Percentiles rank a stretch among this genome's conserved stretches.
phyloP scores from a whole-genome alignment of 2,797 vertebrate species.

The Lagodon rhomboides region DNA sequence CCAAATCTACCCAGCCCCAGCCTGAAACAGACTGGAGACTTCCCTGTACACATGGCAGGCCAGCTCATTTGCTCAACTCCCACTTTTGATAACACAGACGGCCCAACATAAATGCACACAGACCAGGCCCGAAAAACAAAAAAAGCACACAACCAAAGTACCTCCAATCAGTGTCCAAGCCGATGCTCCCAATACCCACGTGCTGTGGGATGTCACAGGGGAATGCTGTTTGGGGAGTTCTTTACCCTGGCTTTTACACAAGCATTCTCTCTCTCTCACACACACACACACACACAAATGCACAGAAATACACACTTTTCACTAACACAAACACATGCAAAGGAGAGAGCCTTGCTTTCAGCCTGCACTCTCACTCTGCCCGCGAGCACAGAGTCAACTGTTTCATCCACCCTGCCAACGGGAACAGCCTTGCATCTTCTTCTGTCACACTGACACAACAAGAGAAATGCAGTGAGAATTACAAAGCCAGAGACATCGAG shows the following conservation, averaged over 20 bases:
- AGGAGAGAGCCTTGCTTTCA: constrained; percentile 55
- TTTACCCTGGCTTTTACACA: constrained; percentile 34
- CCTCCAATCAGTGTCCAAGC: constrained; percentile 9
- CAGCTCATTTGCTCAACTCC: constrained; percentile 10
- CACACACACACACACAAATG: neutral
- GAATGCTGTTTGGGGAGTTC: constrained; percentile 15
- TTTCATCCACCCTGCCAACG: constrained; percentile 75
- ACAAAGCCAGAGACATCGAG: constrained; percentile 52
- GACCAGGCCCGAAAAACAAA: neutral
- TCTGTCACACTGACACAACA: constrained; percentile 80
- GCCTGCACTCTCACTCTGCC: constrained; percentile 61
- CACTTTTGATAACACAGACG: constrained; percentile 17
- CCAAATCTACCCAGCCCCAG: constrained; percentile 9
- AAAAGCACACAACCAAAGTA: constrained; percentile 14
- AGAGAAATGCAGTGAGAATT: constrained; percentile 64
- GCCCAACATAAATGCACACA: constrained; percentile 20
- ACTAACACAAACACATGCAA: constrained; percentile 26
- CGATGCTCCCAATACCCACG: neutral
- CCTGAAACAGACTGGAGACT: constrained; percentile 19
- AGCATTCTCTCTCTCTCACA: neutral
- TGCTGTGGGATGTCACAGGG: constrained; percentile 20
- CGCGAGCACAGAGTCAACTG: constrained; percentile 74
- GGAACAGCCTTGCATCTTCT: constrained; percentile 71
- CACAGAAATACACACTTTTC: constrained; percentile 26
- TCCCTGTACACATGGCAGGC: constrained; percentile 7